Evolutionary conservation across 2,113 vertebrate species (phyloP).

Genomic region (Peromyscus maniculatus): DNA sequence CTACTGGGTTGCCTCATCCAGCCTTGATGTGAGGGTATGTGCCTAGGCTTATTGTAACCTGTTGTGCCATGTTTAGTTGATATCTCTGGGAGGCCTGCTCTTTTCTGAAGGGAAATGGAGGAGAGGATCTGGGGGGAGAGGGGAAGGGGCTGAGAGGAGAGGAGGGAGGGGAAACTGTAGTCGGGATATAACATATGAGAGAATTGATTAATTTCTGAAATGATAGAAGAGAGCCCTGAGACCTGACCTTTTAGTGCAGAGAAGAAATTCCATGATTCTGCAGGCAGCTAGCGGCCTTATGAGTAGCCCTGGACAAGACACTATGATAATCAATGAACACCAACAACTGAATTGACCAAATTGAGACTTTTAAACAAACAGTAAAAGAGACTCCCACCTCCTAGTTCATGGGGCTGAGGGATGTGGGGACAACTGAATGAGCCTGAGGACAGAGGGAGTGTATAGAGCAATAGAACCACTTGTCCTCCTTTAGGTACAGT

Average conservation of each 20-base stretch:
- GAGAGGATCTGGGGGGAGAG: neutral
- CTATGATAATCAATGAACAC: neutral
- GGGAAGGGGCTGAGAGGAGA: neutral
- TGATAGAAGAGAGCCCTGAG: neutral
- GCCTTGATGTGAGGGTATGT: too few species aligned
- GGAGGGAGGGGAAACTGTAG: too few species aligned
- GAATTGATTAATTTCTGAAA: neutral
- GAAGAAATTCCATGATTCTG: neutral
- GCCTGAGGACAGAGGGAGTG: neutral
- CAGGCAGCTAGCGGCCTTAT: neutral
- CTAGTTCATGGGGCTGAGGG: neutral
- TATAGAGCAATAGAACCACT: neutral
- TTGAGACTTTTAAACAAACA: neutral
- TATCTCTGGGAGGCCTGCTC: too few species aligned
- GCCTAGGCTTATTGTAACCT: too few species aligned
- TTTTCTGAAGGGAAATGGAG: too few species aligned
- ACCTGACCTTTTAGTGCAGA: neutral
- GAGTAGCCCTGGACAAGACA: neutral
- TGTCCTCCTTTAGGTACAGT: neutral
- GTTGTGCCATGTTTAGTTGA: too few species aligned
- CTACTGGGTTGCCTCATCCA: too few species aligned
- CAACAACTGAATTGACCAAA: too few species aligned
- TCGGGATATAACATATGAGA: too few species aligned
- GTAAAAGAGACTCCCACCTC: neutral
- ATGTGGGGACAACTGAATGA: neutral